Conservation (phyloP, 2,888 invertebrate genomes). For the Tipula confusa region DNA sequence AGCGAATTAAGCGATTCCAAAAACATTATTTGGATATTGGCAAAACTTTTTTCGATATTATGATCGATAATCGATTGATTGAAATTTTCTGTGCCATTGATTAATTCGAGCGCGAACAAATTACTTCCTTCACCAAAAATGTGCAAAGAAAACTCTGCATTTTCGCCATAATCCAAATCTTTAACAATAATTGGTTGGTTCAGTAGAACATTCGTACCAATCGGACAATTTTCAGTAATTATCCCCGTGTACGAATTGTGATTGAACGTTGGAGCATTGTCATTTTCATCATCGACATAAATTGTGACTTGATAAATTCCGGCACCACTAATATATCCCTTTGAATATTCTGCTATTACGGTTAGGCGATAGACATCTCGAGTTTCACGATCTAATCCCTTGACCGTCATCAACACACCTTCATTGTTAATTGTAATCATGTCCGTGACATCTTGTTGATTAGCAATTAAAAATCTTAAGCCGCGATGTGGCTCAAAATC, state of each 20-base stretch:
- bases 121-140: conserved; percentile 73
- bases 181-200: conserved; percentile 63
- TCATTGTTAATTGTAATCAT: conserved; percentile 72
- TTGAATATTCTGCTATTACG: conserved; percentile 71
- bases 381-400: conserved; percentile 71
- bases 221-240: conserved; percentile 71
- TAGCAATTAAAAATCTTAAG: conserved; percentile 71
- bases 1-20: conserved; percentile 43
- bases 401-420: conserved; percentile 73
- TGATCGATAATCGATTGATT: conserved; percentile 33
- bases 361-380: conserved; percentile 69
- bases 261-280: conserved; percentile 78
- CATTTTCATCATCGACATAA: conserved; percentile 80
- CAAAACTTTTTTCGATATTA: conserved; percentile 46
- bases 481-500: conserved; percentile 47
- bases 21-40: conserved; percentile 46
- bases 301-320: conserved; percentile 77
- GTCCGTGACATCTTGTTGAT: conserved; percentile 75
- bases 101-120: conserved; percentile 55
- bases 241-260: conserved; percentile 66
- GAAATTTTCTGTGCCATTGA: conserved; percentile 55
- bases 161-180: conserved; percentile 66
- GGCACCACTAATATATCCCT: conserved; percentile 64
- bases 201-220: conserved; percentile 66
- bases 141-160: conserved; percentile 64